Evolutionary conservation across 2,113 vertebrate species (phyloP).

Genomic region (Pseudorhombus dupliciocellatus): DNA sequence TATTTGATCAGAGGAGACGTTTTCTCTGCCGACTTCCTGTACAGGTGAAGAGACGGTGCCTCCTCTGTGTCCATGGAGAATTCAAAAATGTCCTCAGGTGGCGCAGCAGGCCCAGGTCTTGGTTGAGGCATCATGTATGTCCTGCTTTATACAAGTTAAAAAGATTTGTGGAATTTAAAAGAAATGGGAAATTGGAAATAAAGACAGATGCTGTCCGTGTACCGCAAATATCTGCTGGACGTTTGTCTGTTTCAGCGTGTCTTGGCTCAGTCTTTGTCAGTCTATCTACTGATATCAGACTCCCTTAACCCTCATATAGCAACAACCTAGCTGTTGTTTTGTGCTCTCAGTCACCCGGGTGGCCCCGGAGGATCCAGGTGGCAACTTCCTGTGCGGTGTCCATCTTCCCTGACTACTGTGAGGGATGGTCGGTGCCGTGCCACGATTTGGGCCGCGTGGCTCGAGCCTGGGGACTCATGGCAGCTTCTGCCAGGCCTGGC

Average conservation of each 20-base stretch:
- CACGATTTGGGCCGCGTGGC: slow-evolving; percentile 15
- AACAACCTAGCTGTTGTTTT: not conserved
- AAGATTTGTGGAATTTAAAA: slow-evolving; percentile 11
- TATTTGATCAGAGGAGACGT: slow-evolving; percentile 77
- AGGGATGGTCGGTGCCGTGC: slow-evolving; percentile 42
- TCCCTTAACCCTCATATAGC: slow-evolving; percentile 3
- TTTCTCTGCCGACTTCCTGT: slow-evolving; percentile 37
- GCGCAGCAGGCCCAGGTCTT: slow-evolving; percentile 33
- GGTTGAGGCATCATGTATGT: slow-evolving; percentile 68
- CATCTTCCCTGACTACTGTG: slow-evolving; percentile 58
- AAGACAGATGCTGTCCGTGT: not conserved
- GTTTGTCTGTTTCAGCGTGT: no score
- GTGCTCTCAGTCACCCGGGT: slow-evolving; percentile 33
- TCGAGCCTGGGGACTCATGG: slow-evolving; percentile 42
- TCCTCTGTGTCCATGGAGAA: slow-evolving; percentile 68
- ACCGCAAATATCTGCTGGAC: not conserved
- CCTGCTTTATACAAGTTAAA: slow-evolving; percentile 23
- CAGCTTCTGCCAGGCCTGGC: slow-evolving; percentile 16
- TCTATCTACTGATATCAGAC: no score
- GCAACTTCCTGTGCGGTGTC: slow-evolving; percentile 32
- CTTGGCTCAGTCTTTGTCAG: no score
- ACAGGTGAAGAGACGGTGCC: slow-evolving; percentile 44
- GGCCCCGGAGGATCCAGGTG: slow-evolving; percentile 22
- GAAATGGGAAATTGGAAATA: not conserved
- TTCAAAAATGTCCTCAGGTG: slow-evolving; percentile 57